phyloP scores from a whole-genome alignment of 2,888 invertebrate species.

The Tubulanus polymorphus region DNA sequence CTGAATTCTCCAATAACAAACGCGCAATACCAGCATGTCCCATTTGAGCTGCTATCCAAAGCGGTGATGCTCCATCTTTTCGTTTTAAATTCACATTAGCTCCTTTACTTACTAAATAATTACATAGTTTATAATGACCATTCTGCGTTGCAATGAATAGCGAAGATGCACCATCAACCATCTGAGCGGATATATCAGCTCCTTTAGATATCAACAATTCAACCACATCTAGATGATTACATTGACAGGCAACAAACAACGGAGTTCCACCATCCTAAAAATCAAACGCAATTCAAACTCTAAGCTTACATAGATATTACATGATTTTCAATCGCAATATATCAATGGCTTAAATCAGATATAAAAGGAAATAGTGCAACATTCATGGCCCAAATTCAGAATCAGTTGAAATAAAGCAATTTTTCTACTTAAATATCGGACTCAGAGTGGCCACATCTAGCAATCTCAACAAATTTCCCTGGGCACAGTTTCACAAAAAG shows the following conservation, averaged over 20 bases:
- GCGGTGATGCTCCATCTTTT: conserved; percentile 64
- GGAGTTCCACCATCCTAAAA: conserved; percentile 84
- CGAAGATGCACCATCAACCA: conserved; percentile 72
- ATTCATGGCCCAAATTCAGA: too few species aligned
- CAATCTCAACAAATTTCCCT: too few species aligned
- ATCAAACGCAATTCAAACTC: too few species aligned
- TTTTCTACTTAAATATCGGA: too few species aligned
- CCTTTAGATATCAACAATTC: conserved; percentile 69
- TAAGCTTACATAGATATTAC: too few species aligned
- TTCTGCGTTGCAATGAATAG: conserved; percentile 94
- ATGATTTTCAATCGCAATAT: too few species aligned
- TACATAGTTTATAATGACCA: conserved; percentile 64
- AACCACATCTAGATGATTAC: conserved; percentile 81
- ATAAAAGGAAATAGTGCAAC: too few species aligned
- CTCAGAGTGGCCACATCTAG: too few species aligned
- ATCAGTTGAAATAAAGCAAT: too few species aligned
- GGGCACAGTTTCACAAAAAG: too few species aligned
- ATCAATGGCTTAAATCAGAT: too few species aligned
- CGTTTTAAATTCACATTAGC: conserved; percentile 42
- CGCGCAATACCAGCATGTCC: conserved; percentile 80
- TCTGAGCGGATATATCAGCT: conserved; percentile 68
- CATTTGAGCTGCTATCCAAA: conserved; percentile 96
- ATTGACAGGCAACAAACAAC: conserved; percentile 88
- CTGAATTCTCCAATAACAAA: conserved; percentile 73
- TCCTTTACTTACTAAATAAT: conserved; percentile 44